Base-by-base conservation (phyloP, 2,888 invertebrate genomes). In the Steromphala cineraria region DNA sequence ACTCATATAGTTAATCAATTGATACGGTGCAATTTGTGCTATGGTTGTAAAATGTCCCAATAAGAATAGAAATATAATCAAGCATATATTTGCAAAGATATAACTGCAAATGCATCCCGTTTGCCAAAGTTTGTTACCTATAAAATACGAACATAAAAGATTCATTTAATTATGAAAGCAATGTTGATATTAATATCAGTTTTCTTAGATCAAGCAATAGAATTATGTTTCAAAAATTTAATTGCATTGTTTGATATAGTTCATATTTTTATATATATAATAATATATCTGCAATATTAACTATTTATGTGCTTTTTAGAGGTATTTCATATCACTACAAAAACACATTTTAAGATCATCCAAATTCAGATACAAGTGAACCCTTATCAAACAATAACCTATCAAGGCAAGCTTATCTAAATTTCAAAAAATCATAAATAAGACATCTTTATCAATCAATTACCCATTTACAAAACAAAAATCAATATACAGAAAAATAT, bases 1-100 rank as follows among this genome's bases (percentile, higher is more conserved):
- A 40, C 15, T 71, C 19, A n/a, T 71, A 71, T 19, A n/a, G 36
- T 36, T 71, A 71, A 71, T 71, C 71, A 71, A 71, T 71, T 31
- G 10, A 62, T 46, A 46, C 13, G 13, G 46, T 46, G 46, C 46
- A 46, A 10, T 5, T 46, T 1, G 10, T 46, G 1, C 13, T 1
- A 13, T 10, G 1, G 5, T 46, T 46, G 46, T 10, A 13, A 10
- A 10, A 46, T n/a, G 24, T 24, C 19, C 24, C 7, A 56, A 56
- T 56, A 1, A n/a, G 24, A 8, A 56, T 1, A 56, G 19, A n/a
- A 56, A 1, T 56, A 36, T 36, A n/a, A 56, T 56, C 1, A 24
- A 56, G n/a, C 19, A 17, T 56, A 56, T 17, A 56, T 56, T 10
- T 56, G 8, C 7, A 56, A 1, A 56, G 8, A 24, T 17, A 7